A percentile compares a stretch with the other conserved stretches of the same genome.
These are phyloP conservation scores for Noctuana brunneofusca DNA, from an alignment of 2,888 invertebrate genomes.

Conservation along the genomic window DNA sequence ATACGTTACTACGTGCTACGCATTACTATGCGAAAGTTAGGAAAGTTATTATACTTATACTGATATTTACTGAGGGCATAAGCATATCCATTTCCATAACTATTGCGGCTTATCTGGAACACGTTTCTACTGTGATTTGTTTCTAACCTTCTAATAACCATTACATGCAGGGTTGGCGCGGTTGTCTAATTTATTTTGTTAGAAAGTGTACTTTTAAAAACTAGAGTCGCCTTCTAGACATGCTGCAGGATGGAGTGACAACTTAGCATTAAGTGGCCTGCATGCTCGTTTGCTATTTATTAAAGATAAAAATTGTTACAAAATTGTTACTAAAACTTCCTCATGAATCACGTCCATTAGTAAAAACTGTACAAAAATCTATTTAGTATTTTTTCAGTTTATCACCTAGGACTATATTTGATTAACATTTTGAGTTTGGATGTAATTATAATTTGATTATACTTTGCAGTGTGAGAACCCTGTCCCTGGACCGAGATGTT, in stretches of 20 bases:
- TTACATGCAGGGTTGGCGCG: slow-evolving; percentile 31
- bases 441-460: not conserved
- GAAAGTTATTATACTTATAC: slow-evolving; percentile 29
- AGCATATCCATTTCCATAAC: slow-evolving; percentile 52
- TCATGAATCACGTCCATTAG: too few relatives aligned
- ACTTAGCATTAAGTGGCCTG: too few relatives aligned
- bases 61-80: slow-evolving; percentile 41
- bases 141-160: slow-evolving; percentile 58
- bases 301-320: too few relatives aligned
- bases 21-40: slow-evolving; percentile 21
- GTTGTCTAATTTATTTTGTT: not conserved
- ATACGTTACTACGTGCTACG: not conserved
- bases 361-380: too few relatives aligned
- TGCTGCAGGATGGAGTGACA: too few relatives aligned
- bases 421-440: too few relatives aligned
- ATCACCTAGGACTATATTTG: too few relatives aligned
- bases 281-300: too few relatives aligned
- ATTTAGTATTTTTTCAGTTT: too few relatives aligned
- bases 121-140: slow-evolving; percentile 58
- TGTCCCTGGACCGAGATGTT: slow-evolving; percentile 47
- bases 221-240: too few relatives aligned
- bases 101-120: slow-evolving; percentile 53
- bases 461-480: slow-evolving; percentile 19
- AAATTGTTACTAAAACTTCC: too few relatives aligned
- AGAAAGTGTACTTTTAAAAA: not conserved